Conservation (phyloP, 2,113 vertebrate species). For the Ptilonorhynchus violaceus region DNA sequence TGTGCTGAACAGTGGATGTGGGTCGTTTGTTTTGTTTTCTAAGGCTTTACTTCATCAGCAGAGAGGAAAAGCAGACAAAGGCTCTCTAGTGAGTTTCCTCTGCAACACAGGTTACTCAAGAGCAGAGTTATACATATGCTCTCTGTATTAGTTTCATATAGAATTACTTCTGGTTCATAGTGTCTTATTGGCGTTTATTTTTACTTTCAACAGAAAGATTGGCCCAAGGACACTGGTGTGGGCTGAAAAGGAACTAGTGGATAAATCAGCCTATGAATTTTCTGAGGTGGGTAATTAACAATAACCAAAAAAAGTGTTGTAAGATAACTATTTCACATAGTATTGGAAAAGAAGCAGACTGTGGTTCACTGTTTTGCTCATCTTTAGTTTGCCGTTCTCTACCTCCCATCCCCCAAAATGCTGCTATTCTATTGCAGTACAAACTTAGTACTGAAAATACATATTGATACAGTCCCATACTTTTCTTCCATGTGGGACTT, state of each 20-base stretch:
- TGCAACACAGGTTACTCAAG: not conserved
- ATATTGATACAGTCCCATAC: not conserved
- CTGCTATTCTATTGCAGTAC: not conserved
- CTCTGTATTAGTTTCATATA: not conserved
- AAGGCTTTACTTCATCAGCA: not conserved
- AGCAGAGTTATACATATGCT: not conserved
- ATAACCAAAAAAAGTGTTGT: not conserved
- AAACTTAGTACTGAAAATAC: not conserved
- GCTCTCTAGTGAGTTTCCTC: not conserved
- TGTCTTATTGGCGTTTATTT: conserved; percentile 15
- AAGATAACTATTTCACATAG: not conserved
- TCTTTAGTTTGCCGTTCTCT: not conserved
- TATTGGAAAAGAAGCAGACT: not conserved
- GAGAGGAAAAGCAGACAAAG: not conserved
- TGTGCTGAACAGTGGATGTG: not conserved
- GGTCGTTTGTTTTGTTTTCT: not conserved
- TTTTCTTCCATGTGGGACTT: not conserved
- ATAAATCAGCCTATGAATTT: conserved; percentile 91
- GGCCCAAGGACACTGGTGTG: conserved; percentile 91
- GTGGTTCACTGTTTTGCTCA: not conserved
- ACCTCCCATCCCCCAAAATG: not conserved
- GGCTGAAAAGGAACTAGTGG: conserved; percentile 93
- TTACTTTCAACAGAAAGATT: conserved; percentile 80
- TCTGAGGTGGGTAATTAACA: conserved; percentile 81
- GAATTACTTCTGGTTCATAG: not conserved